Conservation (phyloP, 2,113 vertebrate genomes). For the Phalacrocorax aristotelis region DNA sequence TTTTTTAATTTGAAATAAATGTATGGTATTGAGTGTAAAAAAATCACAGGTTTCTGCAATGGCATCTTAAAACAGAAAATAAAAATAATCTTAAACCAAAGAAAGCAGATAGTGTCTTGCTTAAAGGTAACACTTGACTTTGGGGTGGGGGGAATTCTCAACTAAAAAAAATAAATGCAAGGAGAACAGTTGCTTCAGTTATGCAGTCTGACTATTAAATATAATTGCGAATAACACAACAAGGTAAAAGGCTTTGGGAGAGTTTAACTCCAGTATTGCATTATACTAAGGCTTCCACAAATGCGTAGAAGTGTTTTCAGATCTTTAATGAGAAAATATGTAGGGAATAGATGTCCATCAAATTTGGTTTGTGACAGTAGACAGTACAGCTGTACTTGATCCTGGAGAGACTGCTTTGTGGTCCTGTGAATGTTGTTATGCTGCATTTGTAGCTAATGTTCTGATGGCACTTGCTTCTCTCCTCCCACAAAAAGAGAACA, state of each 20-base stretch:
- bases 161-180: not conserved
- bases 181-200: not conserved
- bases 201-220: not conserved
- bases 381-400: not conserved
- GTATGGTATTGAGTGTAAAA: constrained; percentile 22
- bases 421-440: not conserved
- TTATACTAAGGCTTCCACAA: not conserved
- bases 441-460: not conserved
- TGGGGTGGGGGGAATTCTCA: not conserved
- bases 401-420: not conserved
- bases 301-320: not conserved
- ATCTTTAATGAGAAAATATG: not conserved
- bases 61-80: constrained; percentile 46
- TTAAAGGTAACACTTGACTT: constrained; percentile 26
- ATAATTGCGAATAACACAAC: not conserved
- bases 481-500: not conserved
- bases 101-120: constrained; percentile 50
- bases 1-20: not conserved
- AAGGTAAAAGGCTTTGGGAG: not conserved
- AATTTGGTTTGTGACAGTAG: not conserved
- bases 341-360: not conserved
- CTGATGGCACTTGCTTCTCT: not conserved
- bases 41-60: constrained; percentile 1
- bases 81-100: constrained; percentile 50
- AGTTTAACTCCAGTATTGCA: not conserved